phyloP scores from a whole-genome alignment of 2,113 vertebrate species.

The Haemorhous mexicanus region DNA sequence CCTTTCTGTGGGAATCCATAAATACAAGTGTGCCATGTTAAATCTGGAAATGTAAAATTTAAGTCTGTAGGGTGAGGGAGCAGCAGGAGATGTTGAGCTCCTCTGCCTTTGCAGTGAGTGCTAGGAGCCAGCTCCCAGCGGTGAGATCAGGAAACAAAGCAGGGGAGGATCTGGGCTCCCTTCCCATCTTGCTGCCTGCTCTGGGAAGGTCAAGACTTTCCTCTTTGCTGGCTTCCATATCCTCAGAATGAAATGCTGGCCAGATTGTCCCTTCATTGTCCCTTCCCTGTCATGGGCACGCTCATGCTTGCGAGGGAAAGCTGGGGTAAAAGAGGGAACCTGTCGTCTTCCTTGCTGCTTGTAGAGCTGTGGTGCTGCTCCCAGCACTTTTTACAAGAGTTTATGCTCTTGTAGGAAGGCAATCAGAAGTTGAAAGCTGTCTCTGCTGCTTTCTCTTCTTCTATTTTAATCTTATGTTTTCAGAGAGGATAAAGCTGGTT shows the following conservation, averaged over 20 bases:
- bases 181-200: neutral
- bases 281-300: neutral
- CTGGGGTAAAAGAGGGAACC: neutral
- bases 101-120: neutral
- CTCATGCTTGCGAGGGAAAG: neutral
- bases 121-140: neutral
- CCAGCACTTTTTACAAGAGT: neutral
- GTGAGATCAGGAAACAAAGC: neutral
- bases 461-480: neutral
- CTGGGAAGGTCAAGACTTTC: neutral
- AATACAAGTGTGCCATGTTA: neutral
- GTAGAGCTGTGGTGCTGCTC: neutral
- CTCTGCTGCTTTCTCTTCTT: neutral
- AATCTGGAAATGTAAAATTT: slow-evolving; percentile 14
- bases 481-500: neutral
- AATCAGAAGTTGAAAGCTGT: neutral
- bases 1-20: neutral
- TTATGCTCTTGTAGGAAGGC: neutral
- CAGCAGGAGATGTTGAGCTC: neutral
- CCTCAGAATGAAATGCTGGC: neutral
- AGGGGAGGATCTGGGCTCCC: neutral
- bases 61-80: neutral
- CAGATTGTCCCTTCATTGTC: neutral
- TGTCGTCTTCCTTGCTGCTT: neutral
- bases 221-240: neutral